Base-by-base conservation (phyloP, 2,888 invertebrate species). In the Cybosia mesomella region DNA sequence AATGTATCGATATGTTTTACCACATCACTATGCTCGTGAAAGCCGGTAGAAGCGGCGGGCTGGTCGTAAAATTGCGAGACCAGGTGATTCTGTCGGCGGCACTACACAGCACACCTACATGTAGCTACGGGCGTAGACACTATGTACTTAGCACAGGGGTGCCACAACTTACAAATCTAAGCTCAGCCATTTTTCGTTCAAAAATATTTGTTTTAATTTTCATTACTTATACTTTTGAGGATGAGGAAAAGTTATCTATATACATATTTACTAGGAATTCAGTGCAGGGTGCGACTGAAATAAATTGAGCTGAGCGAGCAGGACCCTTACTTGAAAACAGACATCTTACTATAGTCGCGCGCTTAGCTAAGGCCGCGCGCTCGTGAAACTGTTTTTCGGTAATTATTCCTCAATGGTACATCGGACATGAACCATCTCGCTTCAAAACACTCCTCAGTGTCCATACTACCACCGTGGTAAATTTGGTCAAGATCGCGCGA, bases 1-100 rank as follows among this genome's bases (percentile, higher is more conserved):
- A 59, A 22, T 28, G 58, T 75, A 79, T 75, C 76, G 71, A 76
- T 71, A 71, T 13, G 64, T 55, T 58, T 49, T 39, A 39, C 60
- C 75, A 32, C 86, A 74, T 59, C 83, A 55, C 83, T 84, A 77
- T 43, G 74, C 67, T 74, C 80, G 73, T 83, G 82, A 85, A 88
- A 89, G 87, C 87, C 87, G 85, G 87, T 85, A 86, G 87, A 85
- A 85, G 80, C 79, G 79, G 83, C 90, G 84, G 86, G 88, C 87
- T 85, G 90, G 87, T 93, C 93, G 91, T 94, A 93, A 94, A 94
- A 92, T 91, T 90, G 92, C 91, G 92, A 90, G 91, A 87, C 91
- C 94, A 94, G 94, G 94, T 94, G 94, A 93, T 93, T 89, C 92
- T 87, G 91, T 88, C 91, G 91, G 87, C 90, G 88, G 83, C 83